Base-by-base conservation (phyloP, 2,797 vertebrate genomes). In the Sebastes diploproa region DNA sequence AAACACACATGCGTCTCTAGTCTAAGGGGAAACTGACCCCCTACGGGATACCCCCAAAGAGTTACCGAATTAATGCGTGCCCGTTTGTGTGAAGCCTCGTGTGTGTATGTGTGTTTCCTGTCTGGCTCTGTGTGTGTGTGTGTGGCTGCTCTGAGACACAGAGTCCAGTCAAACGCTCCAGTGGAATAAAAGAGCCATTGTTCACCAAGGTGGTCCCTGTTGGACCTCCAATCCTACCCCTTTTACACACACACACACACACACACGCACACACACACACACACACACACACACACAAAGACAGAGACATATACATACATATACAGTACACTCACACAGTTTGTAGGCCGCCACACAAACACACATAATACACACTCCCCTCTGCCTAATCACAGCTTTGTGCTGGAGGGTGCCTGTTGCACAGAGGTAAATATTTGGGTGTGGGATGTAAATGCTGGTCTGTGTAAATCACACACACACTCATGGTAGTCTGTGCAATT, bases 171-270 rank as follows among this genome's bases (percentile, higher is more conserved):
- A 94, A 92, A 87, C 23, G 67, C 84, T 91, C 69, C 68, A 61
- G 46, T 84, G 83, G 85, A 92, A 94, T 94, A 95, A 96, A 95
- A 94, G 94, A 80, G 75, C 90, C 89, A 96, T 96, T 96, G 95
- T 96, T 95, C 94, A 86, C 90, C 82, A 90, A 94, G 95, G 95
- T 95, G 95, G 95, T 96, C 95, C 89, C 86, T 58, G 72, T 32
- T 92, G 89, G 87, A 91, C 86, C 84, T 80, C 84, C 85, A 82
- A 63, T 74, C 81, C 87, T 56, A 88, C 73, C 80, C 82, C 71
- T 61, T 72, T 30, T 16, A 42, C 13, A 38, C 36, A 38, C 36
- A 38, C 36, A 38, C 36, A 55, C 36, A 59, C 29, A 63, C 50
- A 66, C 22, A 67, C 63, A 81, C 79, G 55, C 36, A 59, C 29